phyloP scores from a whole-genome alignment of 1,140 invertebrate genomes.

The Patella vulgata region DNA sequence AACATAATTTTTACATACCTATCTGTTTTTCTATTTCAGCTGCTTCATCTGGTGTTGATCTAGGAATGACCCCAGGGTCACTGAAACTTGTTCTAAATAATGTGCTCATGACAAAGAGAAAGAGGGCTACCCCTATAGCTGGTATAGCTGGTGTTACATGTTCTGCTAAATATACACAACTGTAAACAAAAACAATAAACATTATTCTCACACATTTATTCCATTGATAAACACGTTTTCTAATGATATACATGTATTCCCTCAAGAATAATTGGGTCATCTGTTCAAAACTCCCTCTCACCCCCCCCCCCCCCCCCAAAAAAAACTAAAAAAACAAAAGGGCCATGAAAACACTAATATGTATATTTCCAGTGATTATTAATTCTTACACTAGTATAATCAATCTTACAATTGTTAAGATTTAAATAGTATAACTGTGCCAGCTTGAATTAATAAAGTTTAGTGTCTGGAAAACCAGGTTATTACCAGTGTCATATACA shows the following conservation, averaged over 20 bases:
- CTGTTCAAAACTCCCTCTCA: not conserved
- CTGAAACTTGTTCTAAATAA: conserved; percentile 91
- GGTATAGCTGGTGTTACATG: conserved; percentile 88
- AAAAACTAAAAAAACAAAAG: conserved; percentile 5
- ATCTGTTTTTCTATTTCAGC: conserved; percentile 85
- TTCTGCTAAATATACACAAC: conserved; percentile 85
- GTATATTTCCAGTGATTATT: not conserved
- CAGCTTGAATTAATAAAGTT: too few relatives aligned
- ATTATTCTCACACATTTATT: not conserved
- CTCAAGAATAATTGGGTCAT: not conserved
- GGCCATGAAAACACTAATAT: not conserved
- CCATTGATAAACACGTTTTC: not conserved
- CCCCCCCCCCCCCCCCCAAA: not conserved
- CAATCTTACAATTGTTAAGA: too few relatives aligned
- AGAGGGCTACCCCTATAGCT: conserved; percentile 84
- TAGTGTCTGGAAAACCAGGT: too few relatives aligned
- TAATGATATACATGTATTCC: not conserved
- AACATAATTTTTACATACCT: conserved; percentile 60
- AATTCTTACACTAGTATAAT: not conserved
- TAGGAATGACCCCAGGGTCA: conserved; percentile 93
- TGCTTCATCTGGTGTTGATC: conserved; percentile 89
- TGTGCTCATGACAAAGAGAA: conserved; percentile 90
- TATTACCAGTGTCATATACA: too few relatives aligned
- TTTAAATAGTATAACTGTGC: too few relatives aligned
- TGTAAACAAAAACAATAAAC: conserved; percentile 68